Conservation (phyloP, 2,888 invertebrate species). For the Synanthedon formicaeformis region DNA sequence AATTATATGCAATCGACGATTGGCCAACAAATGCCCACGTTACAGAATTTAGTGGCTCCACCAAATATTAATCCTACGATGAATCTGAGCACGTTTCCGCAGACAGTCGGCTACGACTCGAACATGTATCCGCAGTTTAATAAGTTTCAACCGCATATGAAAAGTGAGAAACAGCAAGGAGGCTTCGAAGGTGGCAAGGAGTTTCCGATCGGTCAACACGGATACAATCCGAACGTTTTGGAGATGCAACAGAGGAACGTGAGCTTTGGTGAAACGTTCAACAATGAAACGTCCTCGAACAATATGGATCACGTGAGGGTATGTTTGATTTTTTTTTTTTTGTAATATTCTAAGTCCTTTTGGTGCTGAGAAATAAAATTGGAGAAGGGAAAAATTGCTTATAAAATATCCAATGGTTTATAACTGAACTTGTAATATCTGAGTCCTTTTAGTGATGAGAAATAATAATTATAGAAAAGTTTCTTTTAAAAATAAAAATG, state of each 20-base stretch:
- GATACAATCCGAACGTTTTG: constrained; percentile 27
- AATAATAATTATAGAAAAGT: no score
- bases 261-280: constrained; percentile 25
- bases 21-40: constrained; percentile 38
- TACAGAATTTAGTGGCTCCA: constrained; percentile 41
- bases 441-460: no score
- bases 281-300: constrained; percentile 21
- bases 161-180: constrained; percentile 30
- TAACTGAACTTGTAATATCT: no score
- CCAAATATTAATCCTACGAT: constrained; percentile 46
- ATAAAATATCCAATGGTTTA: no score
- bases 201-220: constrained; percentile 24
- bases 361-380: no score
- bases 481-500: no score
- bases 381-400: no score
- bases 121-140: constrained; percentile 56
- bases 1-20: constrained; percentile 34
- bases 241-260: constrained; percentile 29
- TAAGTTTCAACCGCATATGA: constrained; percentile 37
- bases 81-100: constrained; percentile 36
- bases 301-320: constrained; percentile 35
- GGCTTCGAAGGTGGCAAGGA: constrained; percentile 30
- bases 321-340: constrained; percentile 7
- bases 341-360: no score
- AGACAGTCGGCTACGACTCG: constrained; percentile 43